Percentiles rank a stretch among this genome's conserved stretches.
Evolutionary conservation across 2,797 vertebrate genomes (phyloP).

Genomic region (Scolopax bukidnonensis): DNA sequence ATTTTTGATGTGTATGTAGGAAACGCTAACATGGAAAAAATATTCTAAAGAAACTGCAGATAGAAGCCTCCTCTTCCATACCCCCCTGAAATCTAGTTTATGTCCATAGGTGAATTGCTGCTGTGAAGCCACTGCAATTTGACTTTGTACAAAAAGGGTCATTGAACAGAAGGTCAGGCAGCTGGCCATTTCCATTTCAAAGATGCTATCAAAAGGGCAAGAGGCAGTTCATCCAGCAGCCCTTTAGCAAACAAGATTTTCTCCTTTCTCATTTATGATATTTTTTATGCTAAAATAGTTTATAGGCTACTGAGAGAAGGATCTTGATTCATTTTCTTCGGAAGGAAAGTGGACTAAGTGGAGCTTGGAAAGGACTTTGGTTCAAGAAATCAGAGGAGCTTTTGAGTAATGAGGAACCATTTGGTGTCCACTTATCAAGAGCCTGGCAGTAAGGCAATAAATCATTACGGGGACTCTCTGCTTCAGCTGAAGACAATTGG

Average conservation of each 20-base stretch:
- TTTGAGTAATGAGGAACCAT: constrained; percentile 87
- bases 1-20: background rate
- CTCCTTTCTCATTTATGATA: constrained; percentile 85
- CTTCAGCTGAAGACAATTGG: constrained; percentile 77
- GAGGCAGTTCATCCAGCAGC: constrained; percentile 83
- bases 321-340: constrained; percentile 83
- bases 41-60: constrained; percentile 46
- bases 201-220: constrained; percentile 89
- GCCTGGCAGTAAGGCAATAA: constrained; percentile 84
- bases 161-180: constrained; percentile 96
- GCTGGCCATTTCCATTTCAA: constrained; percentile 99
- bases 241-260: constrained; percentile 86
- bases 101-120: constrained; percentile 82
- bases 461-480: constrained; percentile 78
- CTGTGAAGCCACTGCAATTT: constrained; percentile 84
- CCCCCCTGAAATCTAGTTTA: constrained; percentile 76
- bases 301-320: constrained; percentile 70
- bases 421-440: constrained; percentile 83
- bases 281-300: constrained; percentile 88
- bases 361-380: constrained; percentile 76
- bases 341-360: constrained; percentile 79
- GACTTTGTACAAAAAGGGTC: constrained; percentile 94
- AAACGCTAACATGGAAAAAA: background rate
- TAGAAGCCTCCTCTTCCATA: constrained; percentile 43
- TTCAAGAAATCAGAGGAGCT: constrained; percentile 82